Conservation (phyloP, 2,113 vertebrate genomes). For the Mustelus asterias region DNA sequence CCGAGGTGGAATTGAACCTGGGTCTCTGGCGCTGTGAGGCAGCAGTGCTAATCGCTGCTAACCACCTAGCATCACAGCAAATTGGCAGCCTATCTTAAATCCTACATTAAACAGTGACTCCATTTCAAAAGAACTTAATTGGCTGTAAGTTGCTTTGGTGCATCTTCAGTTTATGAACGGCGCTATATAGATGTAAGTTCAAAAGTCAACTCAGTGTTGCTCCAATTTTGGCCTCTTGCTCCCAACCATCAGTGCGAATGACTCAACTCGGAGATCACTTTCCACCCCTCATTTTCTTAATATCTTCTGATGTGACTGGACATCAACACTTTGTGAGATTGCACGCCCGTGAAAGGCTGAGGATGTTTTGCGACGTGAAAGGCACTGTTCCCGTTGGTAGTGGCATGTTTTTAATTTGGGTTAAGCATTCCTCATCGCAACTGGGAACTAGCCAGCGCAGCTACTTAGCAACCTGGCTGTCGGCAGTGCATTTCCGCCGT, state of each 20-base stretch:
- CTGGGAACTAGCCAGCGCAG: background rate
- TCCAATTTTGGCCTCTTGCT: background rate
- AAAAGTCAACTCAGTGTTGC: too few species aligned
- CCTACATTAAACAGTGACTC: too few species aligned
- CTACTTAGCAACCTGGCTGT: conserved; percentile 13
- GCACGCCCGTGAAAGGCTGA: background rate
- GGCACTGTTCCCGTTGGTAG: background rate
- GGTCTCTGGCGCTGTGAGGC: too few species aligned
- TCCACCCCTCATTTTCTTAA: background rate
- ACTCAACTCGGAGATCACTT: background rate
- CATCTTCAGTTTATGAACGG: background rate
- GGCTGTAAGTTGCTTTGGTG: too few species aligned
- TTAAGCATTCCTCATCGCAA: background rate
- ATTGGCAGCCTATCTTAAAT: background rate
- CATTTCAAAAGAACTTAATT: too few species aligned
- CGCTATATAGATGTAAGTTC: background rate
- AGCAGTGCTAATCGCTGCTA: too few species aligned
- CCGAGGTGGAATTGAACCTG: too few species aligned
- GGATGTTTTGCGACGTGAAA: background rate
- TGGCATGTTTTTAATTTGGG: background rate
- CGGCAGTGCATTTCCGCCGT: background rate
- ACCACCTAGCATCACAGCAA: background rate
- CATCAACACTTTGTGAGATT: background rate
- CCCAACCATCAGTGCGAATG: background rate
- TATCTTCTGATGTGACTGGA: background rate